phyloP scores from a whole-genome alignment of 30 jellyfish, hydroid and myxozoan species.

The Aurelia aurita region DNA sequence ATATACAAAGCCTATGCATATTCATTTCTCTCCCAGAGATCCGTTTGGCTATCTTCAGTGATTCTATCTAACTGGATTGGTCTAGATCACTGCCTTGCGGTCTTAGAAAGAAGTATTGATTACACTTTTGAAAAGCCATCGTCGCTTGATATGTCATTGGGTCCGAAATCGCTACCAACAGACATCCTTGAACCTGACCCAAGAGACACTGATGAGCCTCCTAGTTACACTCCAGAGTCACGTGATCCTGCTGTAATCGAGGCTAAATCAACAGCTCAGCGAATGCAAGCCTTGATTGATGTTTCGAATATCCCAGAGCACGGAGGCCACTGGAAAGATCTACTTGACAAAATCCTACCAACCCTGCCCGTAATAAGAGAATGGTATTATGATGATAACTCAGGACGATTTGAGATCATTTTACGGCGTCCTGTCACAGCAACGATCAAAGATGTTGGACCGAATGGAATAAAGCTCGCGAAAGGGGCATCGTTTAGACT shows the following conservation, averaged over 20 bases:
- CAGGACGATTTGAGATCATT: slow-evolving; percentile 49
- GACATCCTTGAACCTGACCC: slow-evolving; percentile 76
- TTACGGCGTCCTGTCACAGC: slow-evolving; percentile 77
- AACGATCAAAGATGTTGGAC: slow-evolving; percentile 70
- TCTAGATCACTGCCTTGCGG: slow-evolving; percentile 71
- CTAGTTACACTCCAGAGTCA: slow-evolving; percentile 72
- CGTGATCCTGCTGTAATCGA: slow-evolving; percentile 68
- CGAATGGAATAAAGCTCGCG: slow-evolving; percentile 82
- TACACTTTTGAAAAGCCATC: slow-evolving; percentile 69
- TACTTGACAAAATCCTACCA: slow-evolving; percentile 78
- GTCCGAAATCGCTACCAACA: slow-evolving; percentile 43
- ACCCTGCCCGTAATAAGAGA: slow-evolving; percentile 66
- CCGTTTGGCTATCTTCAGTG: slow-evolving; percentile 82
- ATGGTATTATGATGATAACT: slow-evolving; percentile 53
- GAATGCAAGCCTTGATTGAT: slow-evolving; percentile 69
- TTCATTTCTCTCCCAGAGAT: slow-evolving; percentile 84
- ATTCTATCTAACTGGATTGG: slow-evolving; percentile 84
- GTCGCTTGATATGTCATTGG: slow-evolving; percentile 61
- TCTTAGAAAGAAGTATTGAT: slow-evolving; percentile 70
- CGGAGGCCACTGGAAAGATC: slow-evolving; percentile 71
- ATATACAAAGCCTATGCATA: slow-evolving; percentile 69
- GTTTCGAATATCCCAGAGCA: slow-evolving; percentile 37
- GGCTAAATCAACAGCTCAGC: slow-evolving; percentile 58
- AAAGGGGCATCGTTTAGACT: slow-evolving; percentile 74
- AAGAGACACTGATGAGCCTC: slow-evolving; percentile 65